Evolutionary conservation across 2,113 vertebrate genomes (phyloP), one percentile per base, ranked within the genome.

Genomic region (Okapia johnstoni): DNA sequence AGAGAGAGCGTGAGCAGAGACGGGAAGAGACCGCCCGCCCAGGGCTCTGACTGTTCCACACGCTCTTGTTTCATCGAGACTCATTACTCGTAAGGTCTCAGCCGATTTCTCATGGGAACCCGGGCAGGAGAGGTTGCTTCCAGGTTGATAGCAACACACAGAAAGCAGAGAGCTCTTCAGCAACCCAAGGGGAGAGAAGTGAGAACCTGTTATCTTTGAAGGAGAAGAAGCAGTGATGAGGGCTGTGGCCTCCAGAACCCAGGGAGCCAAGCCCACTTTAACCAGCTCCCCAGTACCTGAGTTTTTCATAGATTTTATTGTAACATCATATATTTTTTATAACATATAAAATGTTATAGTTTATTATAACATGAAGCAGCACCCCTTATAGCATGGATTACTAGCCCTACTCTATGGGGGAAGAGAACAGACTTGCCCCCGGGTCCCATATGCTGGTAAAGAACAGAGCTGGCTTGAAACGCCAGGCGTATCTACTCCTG

Each of bases 401-500:
- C 15, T n/a, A 63, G 36, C 23, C 5, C 63, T 48, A 26, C 17
- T 63, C 50, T 55, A 11, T 9, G n/a, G 0, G 33, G 52, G 25
- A 26, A 52, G 10, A 66, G 40, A 2, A 92, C 9, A 58, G 28
- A 46, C 23, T 30, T 36, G 46, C 8, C 46, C 54, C 30, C 40
- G 54, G 63, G 46, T 63, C 23, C 14, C 16, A 4, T 2, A n/a
- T 4, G 16, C 50, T 54, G 94, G 48, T 30, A 17, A 57, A 48
- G 33, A 3, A 28, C 7, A 16, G 52, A 81, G 33, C 84, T 66
- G 40, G 19, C 19, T 70, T 66, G 50, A 25, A 86, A 93, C 3
- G 13, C 61, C n/a, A 50, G 58, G 12, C 3, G 0, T 0, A 28
- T 13, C 13, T 63, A 16, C 14, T n/a, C 52, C 7, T 5, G 25